Base-by-base conservation (phyloP, 2,113 vertebrate species). In the Ginglymostoma cirratum region DNA sequence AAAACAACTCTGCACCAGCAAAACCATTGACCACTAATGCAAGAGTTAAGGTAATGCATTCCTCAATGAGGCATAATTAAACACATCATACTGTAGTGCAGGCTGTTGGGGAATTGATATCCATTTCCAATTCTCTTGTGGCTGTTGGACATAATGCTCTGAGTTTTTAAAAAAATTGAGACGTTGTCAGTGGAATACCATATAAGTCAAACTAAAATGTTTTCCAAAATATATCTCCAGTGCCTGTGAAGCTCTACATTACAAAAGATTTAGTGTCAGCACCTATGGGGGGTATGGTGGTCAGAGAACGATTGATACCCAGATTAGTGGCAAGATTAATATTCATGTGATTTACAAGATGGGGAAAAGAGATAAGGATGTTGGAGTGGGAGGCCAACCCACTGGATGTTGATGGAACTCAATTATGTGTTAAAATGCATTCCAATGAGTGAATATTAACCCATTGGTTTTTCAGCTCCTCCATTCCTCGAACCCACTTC, bases 21-120 rank as follows among this genome's bases (percentile, higher is more conserved):
- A 67, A 24, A 27, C 10, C 65, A 34, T 45, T 5, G 66, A 34
- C 17, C 66, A 67, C 87, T 94, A 45, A 27, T 94, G 92, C 66
- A 38, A 70, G 66, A 70, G 92, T 67, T 66, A 65, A 67, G 92
- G 42, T 69, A 94, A 94, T 69, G 65, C 66, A 61, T 70, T 69
- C 45, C n/a, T 27, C 92, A 94, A 94, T 94, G 92, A 65, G 90
- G 55, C 65, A 45, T 94, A 94, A 94, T 94, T 94, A 94, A 94
- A 70, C 69, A 27, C 38, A 94, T 69, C 38, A 24, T n/a, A 94
- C 69, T 30, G n/a, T 94, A 15, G 45, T 27, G 24, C 5, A 24
- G 65, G 3, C 90, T 42, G 92, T 55, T 45, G n/a, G 42, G 7
- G 12, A 94, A 94, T 94, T 66, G 38, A 94, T 42, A 38, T 4